Percentiles rank a stretch among this genome's conserved stretches.
phyloP scores from a whole-genome alignment of 35 echinoderm and acorn worm species.

The Eucidaris tribuloides region DNA sequence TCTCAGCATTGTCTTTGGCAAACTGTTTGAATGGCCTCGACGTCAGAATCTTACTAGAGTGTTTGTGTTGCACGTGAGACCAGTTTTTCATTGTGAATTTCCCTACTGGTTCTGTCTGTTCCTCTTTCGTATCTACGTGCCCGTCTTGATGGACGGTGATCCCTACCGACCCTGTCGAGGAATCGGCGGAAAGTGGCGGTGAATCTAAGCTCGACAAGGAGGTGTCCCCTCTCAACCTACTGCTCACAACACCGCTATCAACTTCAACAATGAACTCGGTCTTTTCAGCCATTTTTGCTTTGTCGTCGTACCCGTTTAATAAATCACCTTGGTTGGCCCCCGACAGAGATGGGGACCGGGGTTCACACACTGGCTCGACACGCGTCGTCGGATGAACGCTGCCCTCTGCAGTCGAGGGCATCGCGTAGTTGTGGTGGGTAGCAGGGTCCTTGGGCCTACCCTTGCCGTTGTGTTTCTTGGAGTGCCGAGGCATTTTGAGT shows the following conservation, averaged over 20 bases:
- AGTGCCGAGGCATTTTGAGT: neutral
- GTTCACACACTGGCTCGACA: neutral
- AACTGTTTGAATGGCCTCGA: slow-evolving; percentile 23
- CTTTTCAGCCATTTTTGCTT: neutral
- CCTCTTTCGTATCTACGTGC: neutral
- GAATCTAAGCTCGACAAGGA: slow-evolving; percentile 8
- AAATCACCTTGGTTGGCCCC: neutral
- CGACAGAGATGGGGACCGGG: neutral
- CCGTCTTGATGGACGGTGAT: neutral
- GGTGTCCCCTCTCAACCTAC: neutral
- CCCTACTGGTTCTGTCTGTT: neutral
- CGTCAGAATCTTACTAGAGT: slow-evolving; percentile 4
- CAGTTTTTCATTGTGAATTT: slow-evolving; percentile 28
- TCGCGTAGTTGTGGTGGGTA: neutral
- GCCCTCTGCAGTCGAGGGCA: neutral
- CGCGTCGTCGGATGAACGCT: neutral
- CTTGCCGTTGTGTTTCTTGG: neutral
- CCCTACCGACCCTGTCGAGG: neutral
- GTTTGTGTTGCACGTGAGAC: slow-evolving; percentile 16
- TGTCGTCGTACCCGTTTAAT: neutral
- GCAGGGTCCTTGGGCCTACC: neutral
- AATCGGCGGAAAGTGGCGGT: slow-evolving; percentile 6
- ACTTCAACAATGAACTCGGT: slow-evolving; percentile 15
- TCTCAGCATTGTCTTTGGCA: neutral
- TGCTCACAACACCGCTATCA: neutral